phyloP scores from a whole-genome alignment of 2,113 vertebrate species.

The Canis aureus region DNA sequence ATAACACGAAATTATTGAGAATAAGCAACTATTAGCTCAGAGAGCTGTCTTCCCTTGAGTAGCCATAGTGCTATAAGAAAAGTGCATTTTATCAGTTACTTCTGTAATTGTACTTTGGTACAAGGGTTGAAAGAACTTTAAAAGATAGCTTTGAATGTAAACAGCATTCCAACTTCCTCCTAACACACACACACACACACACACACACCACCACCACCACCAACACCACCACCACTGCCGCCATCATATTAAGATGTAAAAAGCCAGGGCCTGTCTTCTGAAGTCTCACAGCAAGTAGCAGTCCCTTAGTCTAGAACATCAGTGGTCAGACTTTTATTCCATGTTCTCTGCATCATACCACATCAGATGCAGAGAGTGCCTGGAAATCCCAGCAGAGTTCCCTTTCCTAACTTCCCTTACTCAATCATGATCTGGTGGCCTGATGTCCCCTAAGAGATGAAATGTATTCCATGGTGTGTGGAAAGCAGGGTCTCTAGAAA shows the following conservation, averaged over 20 bases:
- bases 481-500: background rate
- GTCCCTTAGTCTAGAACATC: background rate
- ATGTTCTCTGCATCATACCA: background rate
- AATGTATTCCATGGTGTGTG: background rate
- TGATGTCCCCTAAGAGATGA: background rate
- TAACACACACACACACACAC: background rate
- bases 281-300: background rate
- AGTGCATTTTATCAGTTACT: background rate
- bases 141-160: background rate
- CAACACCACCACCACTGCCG: background rate
- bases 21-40: background rate
- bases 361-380: background rate
- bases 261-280: background rate
- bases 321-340: background rate
- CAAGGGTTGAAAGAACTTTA: background rate
- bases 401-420: background rate
- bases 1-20: slow-evolving; percentile 14
- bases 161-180: background rate
- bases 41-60: background rate
- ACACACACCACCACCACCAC: background rate
- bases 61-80: background rate
- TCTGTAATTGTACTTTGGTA: too few species aligned
- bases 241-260: background rate
- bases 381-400: background rate
- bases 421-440: background rate